phyloP scores from a whole-genome alignment of 1,140 invertebrate species.

The Eufriesea mexicana region DNA sequence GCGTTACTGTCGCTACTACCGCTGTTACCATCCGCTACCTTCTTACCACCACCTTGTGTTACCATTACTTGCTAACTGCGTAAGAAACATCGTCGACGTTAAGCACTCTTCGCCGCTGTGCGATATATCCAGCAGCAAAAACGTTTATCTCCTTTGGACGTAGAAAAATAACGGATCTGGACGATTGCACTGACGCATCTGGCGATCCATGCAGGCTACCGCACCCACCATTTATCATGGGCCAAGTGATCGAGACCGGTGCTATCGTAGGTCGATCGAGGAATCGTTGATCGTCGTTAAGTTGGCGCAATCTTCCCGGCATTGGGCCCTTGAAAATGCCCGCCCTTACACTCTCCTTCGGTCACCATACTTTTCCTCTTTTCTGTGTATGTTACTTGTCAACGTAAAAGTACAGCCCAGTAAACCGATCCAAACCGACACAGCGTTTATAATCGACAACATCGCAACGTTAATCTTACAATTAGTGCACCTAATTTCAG shows the following conservation, averaged over 20 bases:
- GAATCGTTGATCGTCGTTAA: background rate
- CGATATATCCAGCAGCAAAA: background rate
- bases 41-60: slow-evolving; percentile 67
- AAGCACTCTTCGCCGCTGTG: slow-evolving; percentile 43
- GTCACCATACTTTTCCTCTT: slow-evolving; percentile 12
- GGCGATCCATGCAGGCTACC: background rate
- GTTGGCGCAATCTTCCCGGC: background rate
- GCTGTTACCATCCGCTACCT: slow-evolving; percentile 68
- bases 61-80: slow-evolving; percentile 60
- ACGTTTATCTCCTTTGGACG: background rate
- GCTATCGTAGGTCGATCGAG: too few species aligned
- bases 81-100: slow-evolving; percentile 57
- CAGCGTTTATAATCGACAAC: slow-evolving; percentile 4
- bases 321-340: background rate
- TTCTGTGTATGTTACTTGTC: slow-evolving; percentile 25
- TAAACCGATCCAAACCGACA: slow-evolving; percentile 28
- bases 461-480: slow-evolving; percentile 12
- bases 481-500: slow-evolving; percentile 19
- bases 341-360: background rate
- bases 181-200: background rate
- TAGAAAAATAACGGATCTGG: background rate
- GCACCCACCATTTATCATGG: background rate
- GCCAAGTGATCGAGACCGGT: background rate
- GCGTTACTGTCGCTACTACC: slow-evolving; percentile 60
- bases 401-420: slow-evolving; percentile 14